These are phyloP conservation scores for Euphydryas editha DNA, from an alignment of 2,888 invertebrate species.

Conservation along the genomic window DNA sequence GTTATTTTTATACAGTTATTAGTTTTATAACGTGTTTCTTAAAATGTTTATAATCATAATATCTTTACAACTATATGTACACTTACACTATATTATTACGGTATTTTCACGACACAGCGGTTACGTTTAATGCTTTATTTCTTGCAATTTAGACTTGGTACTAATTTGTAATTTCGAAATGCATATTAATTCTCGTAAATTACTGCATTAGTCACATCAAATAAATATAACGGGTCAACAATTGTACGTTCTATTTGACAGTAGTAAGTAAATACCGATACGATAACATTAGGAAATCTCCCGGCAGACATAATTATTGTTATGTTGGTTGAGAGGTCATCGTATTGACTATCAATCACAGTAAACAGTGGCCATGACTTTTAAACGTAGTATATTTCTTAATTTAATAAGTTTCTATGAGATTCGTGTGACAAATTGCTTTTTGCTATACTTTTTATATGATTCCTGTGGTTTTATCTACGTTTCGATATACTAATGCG, in stretches of 20 bases:
- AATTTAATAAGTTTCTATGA: neutral
- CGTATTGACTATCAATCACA: slow-evolving; percentile 32
- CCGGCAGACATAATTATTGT: slow-evolving; percentile 26
- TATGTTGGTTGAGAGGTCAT: slow-evolving; percentile 32
- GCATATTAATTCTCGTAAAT: neutral
- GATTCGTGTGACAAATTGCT: neutral
- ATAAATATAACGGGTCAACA: slow-evolving; percentile 27
- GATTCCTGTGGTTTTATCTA: neutral
- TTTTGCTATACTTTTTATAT: too few relatives aligned
- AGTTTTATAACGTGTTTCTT: too few relatives aligned
- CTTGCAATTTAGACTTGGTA: too few relatives aligned
- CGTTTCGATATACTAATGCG: too few relatives aligned
- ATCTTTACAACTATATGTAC: too few relatives aligned
- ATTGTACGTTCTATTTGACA: slow-evolving; percentile 29
- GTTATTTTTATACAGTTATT: too few relatives aligned
- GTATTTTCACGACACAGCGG: too few relatives aligned
- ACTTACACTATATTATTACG: too few relatives aligned
- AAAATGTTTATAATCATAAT: too few relatives aligned
- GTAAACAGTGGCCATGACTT: slow-evolving; percentile 15
- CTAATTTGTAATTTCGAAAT: neutral
- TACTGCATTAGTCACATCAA: slow-evolving; percentile 1
- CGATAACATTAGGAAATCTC: slow-evolving; percentile 34
- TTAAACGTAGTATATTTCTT: neutral
- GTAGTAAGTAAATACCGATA: slow-evolving; percentile 29
- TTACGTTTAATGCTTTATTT: too few relatives aligned